A percentile compares a stretch with the other conserved stretches of the same genome.
Evolutionary conservation across 2,113 vertebrate species (phyloP).

Genomic region (Cervus canadensis): DNA sequence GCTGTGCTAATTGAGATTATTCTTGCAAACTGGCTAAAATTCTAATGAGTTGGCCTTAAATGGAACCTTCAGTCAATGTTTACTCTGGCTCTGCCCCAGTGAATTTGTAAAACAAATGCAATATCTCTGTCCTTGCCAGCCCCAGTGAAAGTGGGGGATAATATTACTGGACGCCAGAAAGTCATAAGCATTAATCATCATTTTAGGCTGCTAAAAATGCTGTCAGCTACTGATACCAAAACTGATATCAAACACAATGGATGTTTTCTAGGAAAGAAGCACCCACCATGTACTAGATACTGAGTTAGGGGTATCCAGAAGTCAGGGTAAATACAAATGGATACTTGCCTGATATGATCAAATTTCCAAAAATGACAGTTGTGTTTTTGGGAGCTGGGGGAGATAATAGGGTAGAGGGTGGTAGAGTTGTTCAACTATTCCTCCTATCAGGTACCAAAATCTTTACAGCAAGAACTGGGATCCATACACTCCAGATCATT

Average conservation of each 20-base stretch:
- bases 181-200: constrained; percentile 55
- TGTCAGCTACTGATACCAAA: constrained; percentile 61
- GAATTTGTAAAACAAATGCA: constrained; percentile 66
- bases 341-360: neutral
- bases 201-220: neutral
- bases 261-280: constrained; percentile 47
- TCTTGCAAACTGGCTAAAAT: constrained; percentile 68
- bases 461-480: neutral
- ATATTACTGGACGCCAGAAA: constrained; percentile 41
- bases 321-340: neutral
- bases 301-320: neutral
- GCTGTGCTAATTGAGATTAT: constrained; percentile 71
- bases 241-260: constrained; percentile 31
- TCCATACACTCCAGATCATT: neutral
- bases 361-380: neutral
- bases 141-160: constrained; percentile 46
- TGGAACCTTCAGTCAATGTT: constrained; percentile 55
- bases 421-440: neutral
- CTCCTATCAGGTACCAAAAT: neutral
- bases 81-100: constrained; percentile 57
- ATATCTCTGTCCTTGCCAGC: constrained; percentile 35
- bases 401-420: neutral
- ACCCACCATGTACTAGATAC: neutral
- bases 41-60: constrained; percentile 66
- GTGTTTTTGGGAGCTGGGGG: rapidly evolving